Base-by-base conservation (phyloP, 92 coral and sea anemone genomes). In the Zoanthus sociatus region DNA sequence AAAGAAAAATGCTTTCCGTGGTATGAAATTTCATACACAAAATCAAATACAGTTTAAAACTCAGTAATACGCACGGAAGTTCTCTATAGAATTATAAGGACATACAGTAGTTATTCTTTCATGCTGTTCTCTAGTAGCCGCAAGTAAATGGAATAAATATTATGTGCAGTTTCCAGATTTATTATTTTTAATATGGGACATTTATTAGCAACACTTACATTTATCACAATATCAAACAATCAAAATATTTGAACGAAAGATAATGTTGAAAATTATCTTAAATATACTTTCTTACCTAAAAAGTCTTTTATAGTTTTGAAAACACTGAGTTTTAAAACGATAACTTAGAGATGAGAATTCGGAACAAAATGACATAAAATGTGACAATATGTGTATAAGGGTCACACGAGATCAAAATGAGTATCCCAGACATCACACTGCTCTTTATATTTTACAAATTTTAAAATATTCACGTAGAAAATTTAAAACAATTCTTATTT, bases 11-110 rank as follows among this genome's bases (percentile, higher is more conserved):
- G 45, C 44, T 48, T 21, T 64, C 66, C 73, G 56, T 53, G 61
- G 85, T 81, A 81, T 81, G 85, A 81, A 81, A 81, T 81, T 81
- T 67, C 85, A 81, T 81, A 81, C 85, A 46, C 85, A 47, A 37
- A 37, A 37, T 37, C 42, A 37, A 66, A 2, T 46, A 13, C 63
- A 48, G 21, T 45, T 67, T 44, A 63, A 44, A 45, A 50, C 21
- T 17, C 46, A 74, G 76, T 66, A 74, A 45, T 20, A n/a, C 85
- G 31, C 74, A 33, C 10, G 9, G 42, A 17, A 45, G 55, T 20
- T 81, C 84, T 21, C 48, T 64, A 67, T 46, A 44, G 20, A 61
- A 32, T 60, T 63, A 81, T 45, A 67, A 44, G 21, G 20, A 55
- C 7, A 12, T 31, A 69, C 3, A 69, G 46, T 33, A 69, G 46